Conservation (phyloP, 1,140 invertebrate genomes). For the Ceratitis capitata region DNA sequence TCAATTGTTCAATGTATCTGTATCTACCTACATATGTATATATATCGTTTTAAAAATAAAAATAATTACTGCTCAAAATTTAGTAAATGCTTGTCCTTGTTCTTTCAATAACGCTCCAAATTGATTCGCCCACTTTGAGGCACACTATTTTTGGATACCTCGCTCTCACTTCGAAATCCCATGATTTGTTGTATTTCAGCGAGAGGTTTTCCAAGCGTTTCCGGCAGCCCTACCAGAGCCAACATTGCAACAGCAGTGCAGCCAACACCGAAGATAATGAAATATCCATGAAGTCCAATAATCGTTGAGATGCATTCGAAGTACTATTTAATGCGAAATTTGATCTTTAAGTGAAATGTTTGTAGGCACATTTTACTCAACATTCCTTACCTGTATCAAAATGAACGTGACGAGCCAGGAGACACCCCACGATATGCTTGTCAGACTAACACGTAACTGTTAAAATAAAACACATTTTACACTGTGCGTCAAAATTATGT, state of each 20-base stretch:
- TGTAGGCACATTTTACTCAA: not conserved
- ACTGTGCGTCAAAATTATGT: no score
- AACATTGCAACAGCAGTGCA: not conserved
- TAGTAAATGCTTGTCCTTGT: not conserved
- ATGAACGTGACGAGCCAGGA: constrained; percentile 5
- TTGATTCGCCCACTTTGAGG: not conserved
- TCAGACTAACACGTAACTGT: not conserved
- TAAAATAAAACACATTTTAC: not conserved
- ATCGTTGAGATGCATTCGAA: not conserved
- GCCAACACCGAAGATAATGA: constrained; percentile 6
- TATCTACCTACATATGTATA: no score
- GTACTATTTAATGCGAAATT: not conserved
- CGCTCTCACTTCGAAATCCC: not conserved
- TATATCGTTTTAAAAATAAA: no score
- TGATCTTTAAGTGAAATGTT: not conserved
- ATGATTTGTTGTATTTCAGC: constrained; percentile 61
- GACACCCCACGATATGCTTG: not conserved
- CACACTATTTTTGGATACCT: not conserved
- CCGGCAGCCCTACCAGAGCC: constrained; percentile 69
- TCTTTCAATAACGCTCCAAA: not conserved
- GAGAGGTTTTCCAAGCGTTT: constrained; percentile 83
- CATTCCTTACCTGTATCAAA: not conserved
- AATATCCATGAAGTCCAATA: not conserved
- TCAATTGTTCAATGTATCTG: no score
- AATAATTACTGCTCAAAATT: no score